phyloP scores from a whole-genome alignment of 2,797 vertebrate species.

The Galago senegalensis region DNA sequence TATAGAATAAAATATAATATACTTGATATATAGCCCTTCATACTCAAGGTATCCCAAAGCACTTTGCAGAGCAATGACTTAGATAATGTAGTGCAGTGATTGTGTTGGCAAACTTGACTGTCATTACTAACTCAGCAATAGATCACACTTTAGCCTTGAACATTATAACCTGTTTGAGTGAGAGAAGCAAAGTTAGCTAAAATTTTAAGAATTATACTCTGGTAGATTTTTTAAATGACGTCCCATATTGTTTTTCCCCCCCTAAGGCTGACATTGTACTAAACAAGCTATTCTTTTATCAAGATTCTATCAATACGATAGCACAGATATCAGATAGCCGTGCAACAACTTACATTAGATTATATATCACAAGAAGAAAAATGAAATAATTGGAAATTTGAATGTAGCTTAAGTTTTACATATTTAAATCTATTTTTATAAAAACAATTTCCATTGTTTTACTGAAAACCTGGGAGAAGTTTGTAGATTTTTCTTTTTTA shows the following conservation, averaged over 20 bases:
- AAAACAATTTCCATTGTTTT: background rate
- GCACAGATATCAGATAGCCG: background rate
- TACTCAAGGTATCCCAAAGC: constrained; percentile 86
- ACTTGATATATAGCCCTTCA: constrained; percentile 87
- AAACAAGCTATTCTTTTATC: background rate
- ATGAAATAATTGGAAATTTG: background rate
- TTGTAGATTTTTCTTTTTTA: background rate
- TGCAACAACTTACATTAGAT: background rate
- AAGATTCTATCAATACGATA: background rate
- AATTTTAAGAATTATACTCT: constrained; percentile 72
- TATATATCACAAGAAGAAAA: constrained; percentile 32
- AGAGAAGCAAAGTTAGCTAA: constrained; percentile 76
- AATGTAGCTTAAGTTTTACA: constrained; percentile 39
- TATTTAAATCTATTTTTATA: background rate
- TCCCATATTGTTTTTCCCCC: background rate
- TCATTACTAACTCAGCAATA: constrained; percentile 83
- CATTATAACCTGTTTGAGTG: constrained; percentile 78
- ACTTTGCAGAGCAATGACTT: constrained; percentile 86
- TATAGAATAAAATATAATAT: constrained; percentile 84
- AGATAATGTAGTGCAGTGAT: constrained; percentile 86
- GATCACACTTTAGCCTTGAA: constrained; percentile 78
- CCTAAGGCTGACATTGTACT: constrained; percentile 2
- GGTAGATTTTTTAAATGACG: constrained; percentile 55
- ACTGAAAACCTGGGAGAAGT: background rate
- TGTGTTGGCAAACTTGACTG: constrained; percentile 86